Percentiles rank a stretch among this genome's conserved stretches.
Conservation (phyloP, 2,113 vertebrate genomes). For the Mystacornis crossleyi region DNA sequence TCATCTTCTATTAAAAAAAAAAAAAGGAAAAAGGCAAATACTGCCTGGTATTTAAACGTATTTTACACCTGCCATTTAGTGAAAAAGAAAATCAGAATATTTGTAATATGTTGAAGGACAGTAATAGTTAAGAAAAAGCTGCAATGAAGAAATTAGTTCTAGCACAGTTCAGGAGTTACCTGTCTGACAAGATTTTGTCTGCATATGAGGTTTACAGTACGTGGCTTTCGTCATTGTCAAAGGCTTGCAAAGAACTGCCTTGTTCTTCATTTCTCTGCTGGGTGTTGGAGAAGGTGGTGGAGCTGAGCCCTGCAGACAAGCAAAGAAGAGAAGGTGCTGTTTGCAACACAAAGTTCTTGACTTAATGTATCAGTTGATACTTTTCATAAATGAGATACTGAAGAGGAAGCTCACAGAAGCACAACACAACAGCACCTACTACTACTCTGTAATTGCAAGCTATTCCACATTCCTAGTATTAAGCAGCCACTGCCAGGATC, state of each 20-base stretch:
- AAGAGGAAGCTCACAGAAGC: neutral
- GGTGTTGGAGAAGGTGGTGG: slow-evolving; percentile 83
- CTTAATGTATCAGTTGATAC: neutral
- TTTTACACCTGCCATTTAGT: neutral
- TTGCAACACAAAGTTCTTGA: neutral
- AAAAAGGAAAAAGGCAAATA: slow-evolving; percentile 43
- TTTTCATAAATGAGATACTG: neutral
- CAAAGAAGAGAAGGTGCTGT: neutral
- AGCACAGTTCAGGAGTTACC: slow-evolving; percentile 74
- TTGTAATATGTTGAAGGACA: neutral
- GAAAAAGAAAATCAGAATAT: neutral
- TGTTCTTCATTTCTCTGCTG: slow-evolving; percentile 96
- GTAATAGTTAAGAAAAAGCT: neutral
- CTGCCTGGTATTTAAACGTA: slow-evolving; percentile 10
- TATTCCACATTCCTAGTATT: neutral
- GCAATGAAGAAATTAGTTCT: neutral
- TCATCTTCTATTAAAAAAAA: slow-evolving; percentile 81
- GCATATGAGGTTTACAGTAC: slow-evolving; percentile 99
- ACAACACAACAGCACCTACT: neutral
- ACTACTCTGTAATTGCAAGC: neutral
- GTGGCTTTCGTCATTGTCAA: slow-evolving; percentile 98
- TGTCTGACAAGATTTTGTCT: slow-evolving; percentile 95
- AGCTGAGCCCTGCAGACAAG: slow-evolving; percentile 76
- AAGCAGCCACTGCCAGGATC: neutral
- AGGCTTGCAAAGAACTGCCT: slow-evolving; percentile 97